Evolutionary conservation across 1,140 invertebrate species (phyloP).

Genomic region (Plutomurus gul): DNA sequence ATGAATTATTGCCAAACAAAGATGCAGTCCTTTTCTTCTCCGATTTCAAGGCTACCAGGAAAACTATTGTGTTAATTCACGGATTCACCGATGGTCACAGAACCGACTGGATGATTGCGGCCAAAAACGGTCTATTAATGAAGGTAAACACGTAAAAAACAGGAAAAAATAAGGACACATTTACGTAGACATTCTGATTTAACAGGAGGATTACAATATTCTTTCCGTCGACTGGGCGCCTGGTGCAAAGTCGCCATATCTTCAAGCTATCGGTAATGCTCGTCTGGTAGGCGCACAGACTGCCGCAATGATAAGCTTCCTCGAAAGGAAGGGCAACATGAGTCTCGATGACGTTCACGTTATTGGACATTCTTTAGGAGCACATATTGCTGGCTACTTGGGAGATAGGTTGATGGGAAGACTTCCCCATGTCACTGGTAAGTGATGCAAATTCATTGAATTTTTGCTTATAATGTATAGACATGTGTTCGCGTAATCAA

Average conservation of each 20-base stretch:
- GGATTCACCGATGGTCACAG: conserved; percentile 43
- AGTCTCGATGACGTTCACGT: conserved; percentile 30
- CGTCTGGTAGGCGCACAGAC: conserved; percentile 56
- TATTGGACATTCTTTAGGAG: conserved; percentile 46
- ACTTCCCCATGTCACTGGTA: conserved; percentile 41
- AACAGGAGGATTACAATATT: conserved; percentile 54
- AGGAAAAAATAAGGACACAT: conserved; percentile 33
- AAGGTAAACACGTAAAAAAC: conserved; percentile 26
- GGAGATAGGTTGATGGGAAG: conserved; percentile 21
- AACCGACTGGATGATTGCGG: conserved; percentile 4
- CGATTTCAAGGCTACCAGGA: background rate
- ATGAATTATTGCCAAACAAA: conserved; percentile 39
- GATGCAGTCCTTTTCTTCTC: conserved; percentile 36
- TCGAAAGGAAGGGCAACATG: conserved; percentile 42
- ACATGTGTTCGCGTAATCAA: too few species aligned
- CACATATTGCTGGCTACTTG: conserved; percentile 40
- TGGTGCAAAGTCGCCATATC: conserved; percentile 55
- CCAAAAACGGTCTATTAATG: conserved; percentile 39
- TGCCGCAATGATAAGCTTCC: conserved; percentile 53
- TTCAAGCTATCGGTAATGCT: conserved; percentile 56
- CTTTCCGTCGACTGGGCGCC: conserved; percentile 56
- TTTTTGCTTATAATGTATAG: too few species aligned
- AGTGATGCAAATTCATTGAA: too few species aligned
- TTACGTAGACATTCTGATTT: conserved; percentile 47
- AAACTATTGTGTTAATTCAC: conserved; percentile 42